Percentiles rank a stretch among this genome's conserved stretches.
These are phyloP conservation scores for Neomicropteryx cornuta DNA, from an alignment of 1,140 invertebrate genomes.

Conservation along the genomic window DNA sequence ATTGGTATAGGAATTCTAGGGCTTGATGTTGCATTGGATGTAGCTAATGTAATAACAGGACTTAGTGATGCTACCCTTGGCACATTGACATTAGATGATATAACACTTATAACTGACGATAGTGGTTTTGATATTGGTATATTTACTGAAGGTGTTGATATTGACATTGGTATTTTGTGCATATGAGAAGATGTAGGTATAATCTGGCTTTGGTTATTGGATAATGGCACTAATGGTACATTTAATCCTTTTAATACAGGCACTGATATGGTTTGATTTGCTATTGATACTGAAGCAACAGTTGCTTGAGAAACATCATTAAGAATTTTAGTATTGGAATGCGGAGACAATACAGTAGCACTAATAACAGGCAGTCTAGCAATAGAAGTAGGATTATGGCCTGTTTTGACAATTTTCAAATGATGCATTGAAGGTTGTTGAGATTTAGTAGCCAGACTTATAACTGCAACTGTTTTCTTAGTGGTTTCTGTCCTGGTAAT, in stretches of 20 bases:
- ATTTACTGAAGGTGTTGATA: conserved; percentile 23
- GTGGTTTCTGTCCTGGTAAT: conserved; percentile 32
- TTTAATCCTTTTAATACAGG: conserved; percentile 42
- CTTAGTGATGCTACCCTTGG: conserved; percentile 30
- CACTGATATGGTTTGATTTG: conserved; percentile 48
- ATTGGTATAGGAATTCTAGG: conserved; percentile 31
- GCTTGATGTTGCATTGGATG: conserved; percentile 23
- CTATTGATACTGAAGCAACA: conserved; percentile 43
- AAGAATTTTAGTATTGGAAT: conserved; percentile 34
- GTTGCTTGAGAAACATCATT: conserved; percentile 38
- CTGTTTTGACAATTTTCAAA: conserved; percentile 33
- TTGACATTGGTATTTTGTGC: conserved; percentile 26
- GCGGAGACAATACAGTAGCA: conserved; percentile 29
- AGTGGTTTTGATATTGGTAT: conserved; percentile 30
- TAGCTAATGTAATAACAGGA: conserved; percentile 31
- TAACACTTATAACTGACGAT: conserved; percentile 36
- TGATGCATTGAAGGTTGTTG: conserved; percentile 30
- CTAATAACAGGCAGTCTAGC: conserved; percentile 30
- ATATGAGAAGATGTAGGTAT: not conserved
- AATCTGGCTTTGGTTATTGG: conserved; percentile 17
- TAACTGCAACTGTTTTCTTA: conserved; percentile 38
- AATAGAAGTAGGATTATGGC: conserved; percentile 21
- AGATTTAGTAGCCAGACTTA: conserved; percentile 32
- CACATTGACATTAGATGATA: conserved; percentile 28
- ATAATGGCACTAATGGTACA: conserved; percentile 27